A percentile compares a stretch with the other conserved stretches of the same genome.
Conservation (phyloP, 2,797 vertebrate species). For the Sarcophilus harrisii region DNA sequence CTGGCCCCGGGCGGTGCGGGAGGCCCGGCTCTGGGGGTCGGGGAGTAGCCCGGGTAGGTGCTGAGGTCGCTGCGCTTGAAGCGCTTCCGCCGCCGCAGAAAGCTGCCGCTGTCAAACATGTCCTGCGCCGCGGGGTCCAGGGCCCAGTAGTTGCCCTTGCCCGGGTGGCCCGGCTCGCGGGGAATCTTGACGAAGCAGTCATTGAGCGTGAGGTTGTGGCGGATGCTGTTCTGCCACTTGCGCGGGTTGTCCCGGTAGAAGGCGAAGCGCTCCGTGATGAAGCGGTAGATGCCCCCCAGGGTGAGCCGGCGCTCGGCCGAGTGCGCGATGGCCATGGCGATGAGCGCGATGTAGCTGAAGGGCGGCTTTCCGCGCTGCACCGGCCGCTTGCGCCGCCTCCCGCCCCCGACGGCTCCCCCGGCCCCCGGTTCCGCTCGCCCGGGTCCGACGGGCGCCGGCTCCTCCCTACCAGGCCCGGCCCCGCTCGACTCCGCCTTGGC, state of each 20-base stretch:
- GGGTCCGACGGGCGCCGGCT: slow-evolving; percentile 76
- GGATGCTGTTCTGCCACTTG: slow-evolving; percentile 98
- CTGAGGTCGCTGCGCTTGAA: slow-evolving; percentile 94
- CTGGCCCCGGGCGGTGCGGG: slow-evolving; percentile 43
- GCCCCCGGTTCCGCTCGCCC: slow-evolving; percentile 79
- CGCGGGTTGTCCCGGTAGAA: slow-evolving; percentile 98
- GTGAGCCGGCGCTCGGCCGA: slow-evolving; percentile 96
- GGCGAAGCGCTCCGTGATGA: slow-evolving; percentile 97
- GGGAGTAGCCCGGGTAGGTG: slow-evolving; percentile 92
- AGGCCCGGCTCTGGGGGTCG: slow-evolving; percentile 70
- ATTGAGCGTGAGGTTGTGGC: slow-evolving; percentile 97
- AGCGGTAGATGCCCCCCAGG: slow-evolving; percentile 96
- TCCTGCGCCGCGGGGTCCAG: slow-evolving; percentile 95
- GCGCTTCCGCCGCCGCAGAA: slow-evolving; percentile 90
- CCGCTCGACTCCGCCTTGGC: slow-evolving; percentile 79
- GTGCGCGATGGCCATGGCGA: slow-evolving; percentile 98
- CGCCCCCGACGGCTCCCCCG: slow-evolving; percentile 83
- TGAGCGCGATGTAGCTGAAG: slow-evolving; percentile 98
- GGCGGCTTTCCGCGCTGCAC: slow-evolving; percentile 97
- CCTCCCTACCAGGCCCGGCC: slow-evolving; percentile 74
- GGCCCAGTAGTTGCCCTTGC: slow-evolving; percentile 96
- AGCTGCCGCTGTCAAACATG: slow-evolving; percentile 96
- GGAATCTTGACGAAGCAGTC: slow-evolving; percentile 98
- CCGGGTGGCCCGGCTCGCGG: slow-evolving; percentile 93
- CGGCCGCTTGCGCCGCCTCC: slow-evolving; percentile 94